These are phyloP conservation scores for Drosophila kanekoi DNA, from an alignment of 2,888 invertebrate genomes.

Conservation along the genomic window DNA sequence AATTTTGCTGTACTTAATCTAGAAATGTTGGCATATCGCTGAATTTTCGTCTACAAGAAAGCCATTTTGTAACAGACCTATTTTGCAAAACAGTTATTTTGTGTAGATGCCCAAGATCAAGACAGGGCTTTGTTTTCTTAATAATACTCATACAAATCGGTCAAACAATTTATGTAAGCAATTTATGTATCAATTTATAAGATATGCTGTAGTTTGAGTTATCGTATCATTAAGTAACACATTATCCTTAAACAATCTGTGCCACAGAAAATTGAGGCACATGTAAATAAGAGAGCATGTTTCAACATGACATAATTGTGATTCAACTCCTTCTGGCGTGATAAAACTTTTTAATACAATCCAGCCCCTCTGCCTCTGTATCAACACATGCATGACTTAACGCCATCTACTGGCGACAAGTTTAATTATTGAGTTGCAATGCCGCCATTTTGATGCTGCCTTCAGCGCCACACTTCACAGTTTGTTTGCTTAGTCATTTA, in stretches of 20 bases:
- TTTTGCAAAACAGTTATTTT: too few species aligned
- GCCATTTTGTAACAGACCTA: too few species aligned
- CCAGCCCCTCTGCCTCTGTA: neutral
- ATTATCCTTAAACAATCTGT: slow-evolving; percentile 4
- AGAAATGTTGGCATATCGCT: too few species aligned
- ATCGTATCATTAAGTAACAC: neutral
- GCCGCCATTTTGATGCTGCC: slow-evolving; percentile 46
- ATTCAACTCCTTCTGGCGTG: slow-evolving; percentile 11
- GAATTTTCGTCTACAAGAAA: too few species aligned
- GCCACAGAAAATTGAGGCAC: slow-evolving; percentile 8
- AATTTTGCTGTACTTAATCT: too few species aligned
- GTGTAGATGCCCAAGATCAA: too few species aligned
- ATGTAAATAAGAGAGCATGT: slow-evolving; percentile 18
- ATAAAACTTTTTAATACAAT: slow-evolving; percentile 23
- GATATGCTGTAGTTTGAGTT: neutral
- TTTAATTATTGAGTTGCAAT: slow-evolving; percentile 66
- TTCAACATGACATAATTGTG: slow-evolving; percentile 24
- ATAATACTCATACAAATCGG: too few species aligned
- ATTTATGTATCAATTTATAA: neutral
- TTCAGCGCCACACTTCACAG: slow-evolving; percentile 31
- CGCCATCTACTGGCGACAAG: slow-evolving; percentile 53
- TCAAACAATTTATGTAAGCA: neutral
- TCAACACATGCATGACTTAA: slow-evolving; percentile 10
- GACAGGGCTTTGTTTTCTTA: too few species aligned
- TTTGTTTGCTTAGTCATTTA: slow-evolving; percentile 73